Evolutionary conservation across 2,888 invertebrate species (phyloP).

Genomic region (Acanthosepion pharaonis): DNA sequence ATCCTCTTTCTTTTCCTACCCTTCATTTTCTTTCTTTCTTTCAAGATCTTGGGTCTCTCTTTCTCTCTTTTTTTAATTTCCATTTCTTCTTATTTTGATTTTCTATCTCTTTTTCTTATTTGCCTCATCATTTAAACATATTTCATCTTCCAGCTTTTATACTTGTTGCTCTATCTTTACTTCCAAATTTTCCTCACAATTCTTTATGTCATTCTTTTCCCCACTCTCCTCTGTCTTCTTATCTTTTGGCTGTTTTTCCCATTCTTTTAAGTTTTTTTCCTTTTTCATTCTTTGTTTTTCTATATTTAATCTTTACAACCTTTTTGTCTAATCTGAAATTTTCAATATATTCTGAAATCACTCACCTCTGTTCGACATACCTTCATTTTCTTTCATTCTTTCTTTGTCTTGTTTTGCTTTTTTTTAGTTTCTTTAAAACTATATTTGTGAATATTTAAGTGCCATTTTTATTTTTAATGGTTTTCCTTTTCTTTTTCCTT

Average conservation of each 20-base stretch:
- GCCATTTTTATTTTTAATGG: too few relatives aligned
- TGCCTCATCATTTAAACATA: not conserved
- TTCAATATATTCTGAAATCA: not conserved
- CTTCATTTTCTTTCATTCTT: too few relatives aligned
- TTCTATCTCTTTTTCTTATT: not conserved
- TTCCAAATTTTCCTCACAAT: too few relatives aligned
- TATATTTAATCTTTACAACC: slow-evolving; percentile 10
- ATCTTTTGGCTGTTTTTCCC: not conserved
- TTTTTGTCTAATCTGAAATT: not conserved
- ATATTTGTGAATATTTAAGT: too few relatives aligned
- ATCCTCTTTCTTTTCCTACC: not conserved
- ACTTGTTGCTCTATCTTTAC: too few relatives aligned
- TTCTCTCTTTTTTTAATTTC: not conserved
- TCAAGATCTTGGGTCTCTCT: not conserved
- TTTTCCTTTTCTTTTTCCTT: too few relatives aligned
- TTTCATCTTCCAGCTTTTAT: not conserved
- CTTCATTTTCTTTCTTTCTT: not conserved
- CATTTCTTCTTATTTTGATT: not conserved
- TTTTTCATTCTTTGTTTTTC: not conserved
- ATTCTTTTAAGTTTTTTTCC: not conserved
- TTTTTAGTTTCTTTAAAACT: too few relatives aligned
- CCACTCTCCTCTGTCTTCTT: not conserved
- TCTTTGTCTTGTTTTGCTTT: too few relatives aligned
- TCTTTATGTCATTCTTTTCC: not conserved
- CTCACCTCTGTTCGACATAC: not conserved